phyloP scores from a whole-genome alignment of 2,113 vertebrate genomes.

The Peromyscus californicus region DNA sequence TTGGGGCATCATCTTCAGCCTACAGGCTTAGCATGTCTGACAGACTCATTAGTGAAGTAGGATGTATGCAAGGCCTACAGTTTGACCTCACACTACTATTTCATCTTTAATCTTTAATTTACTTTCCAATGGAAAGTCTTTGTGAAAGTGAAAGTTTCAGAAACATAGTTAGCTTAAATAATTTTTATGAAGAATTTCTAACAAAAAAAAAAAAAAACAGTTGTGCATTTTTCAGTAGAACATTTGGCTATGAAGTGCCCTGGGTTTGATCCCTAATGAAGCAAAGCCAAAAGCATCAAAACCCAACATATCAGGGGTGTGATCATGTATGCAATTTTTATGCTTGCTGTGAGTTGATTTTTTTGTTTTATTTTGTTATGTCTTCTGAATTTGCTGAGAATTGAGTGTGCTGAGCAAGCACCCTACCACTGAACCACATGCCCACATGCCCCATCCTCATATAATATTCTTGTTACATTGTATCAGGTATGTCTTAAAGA shows the following conservation, averaged over 20 bases:
- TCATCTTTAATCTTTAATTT: constrained; percentile 55
- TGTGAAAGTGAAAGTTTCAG: constrained; percentile 51
- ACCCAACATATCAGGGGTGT: neutral
- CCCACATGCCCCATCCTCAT: neutral
- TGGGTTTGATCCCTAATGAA: neutral
- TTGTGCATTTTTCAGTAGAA: neutral
- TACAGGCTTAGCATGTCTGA: too few relatives aligned
- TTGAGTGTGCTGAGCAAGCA: neutral
- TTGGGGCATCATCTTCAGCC: too few relatives aligned
- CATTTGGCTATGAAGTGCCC: neutral
- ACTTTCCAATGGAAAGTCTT: constrained; percentile 61
- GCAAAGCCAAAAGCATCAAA: neutral
- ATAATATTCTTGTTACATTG: neutral
- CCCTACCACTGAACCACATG: too few relatives aligned
- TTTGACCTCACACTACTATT: constrained; percentile 14
- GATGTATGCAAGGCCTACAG: too few relatives aligned
- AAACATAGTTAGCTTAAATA: constrained; percentile 54
- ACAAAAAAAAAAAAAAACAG: neutral
- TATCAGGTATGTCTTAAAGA: constrained; percentile 55
- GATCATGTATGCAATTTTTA: neutral
- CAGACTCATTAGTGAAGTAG: too few relatives aligned
- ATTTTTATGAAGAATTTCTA: constrained; percentile 68
- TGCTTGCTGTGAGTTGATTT: neutral
- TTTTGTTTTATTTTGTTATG: neutral
- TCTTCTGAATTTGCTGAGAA: neutral